Conservation (phyloP, 2,113 vertebrate species). For the Forbesichthys agassizii region DNA sequence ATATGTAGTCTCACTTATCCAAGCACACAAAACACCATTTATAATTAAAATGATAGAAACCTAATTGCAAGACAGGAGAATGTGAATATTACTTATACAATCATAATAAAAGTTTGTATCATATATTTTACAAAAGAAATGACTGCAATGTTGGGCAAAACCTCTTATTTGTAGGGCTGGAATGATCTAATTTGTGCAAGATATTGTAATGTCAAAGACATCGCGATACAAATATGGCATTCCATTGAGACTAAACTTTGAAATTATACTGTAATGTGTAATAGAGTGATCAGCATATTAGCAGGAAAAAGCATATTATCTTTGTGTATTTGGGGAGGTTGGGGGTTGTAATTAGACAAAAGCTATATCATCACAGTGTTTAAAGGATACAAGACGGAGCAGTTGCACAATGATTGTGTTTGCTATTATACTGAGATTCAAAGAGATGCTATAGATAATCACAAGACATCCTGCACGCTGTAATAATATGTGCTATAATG, state of each 20-base stretch:
- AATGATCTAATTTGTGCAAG: too few relatives aligned
- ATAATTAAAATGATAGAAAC: too few relatives aligned
- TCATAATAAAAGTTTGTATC: neutral
- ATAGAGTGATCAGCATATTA: too few relatives aligned
- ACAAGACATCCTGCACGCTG: conserved; percentile 58
- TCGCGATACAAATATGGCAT: too few relatives aligned
- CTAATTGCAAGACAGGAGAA: too few relatives aligned
- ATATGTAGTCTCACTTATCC: neutral
- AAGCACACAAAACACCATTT: too few relatives aligned
- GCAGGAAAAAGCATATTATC: neutral
- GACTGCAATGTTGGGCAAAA: neutral
- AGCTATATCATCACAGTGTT: conserved; percentile 29
- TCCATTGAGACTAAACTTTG: too few relatives aligned
- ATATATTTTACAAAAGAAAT: neutral
- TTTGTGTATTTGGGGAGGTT: neutral
- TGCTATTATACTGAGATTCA: conserved; percentile 65
- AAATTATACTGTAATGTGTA: too few relatives aligned
- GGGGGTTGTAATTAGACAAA: conserved; percentile 6
- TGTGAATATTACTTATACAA: too few relatives aligned
- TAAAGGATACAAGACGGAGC: conserved; percentile 53
- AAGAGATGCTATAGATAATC: conserved; percentile 66
- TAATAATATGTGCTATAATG: conserved; percentile 57
- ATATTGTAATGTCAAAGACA: too few relatives aligned
- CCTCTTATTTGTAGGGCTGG: too few relatives aligned
- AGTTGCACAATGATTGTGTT: conserved; percentile 52